Conservation (phyloP, 64 coral and sea anemone genomes). For the Montipora capricornis region DNA sequence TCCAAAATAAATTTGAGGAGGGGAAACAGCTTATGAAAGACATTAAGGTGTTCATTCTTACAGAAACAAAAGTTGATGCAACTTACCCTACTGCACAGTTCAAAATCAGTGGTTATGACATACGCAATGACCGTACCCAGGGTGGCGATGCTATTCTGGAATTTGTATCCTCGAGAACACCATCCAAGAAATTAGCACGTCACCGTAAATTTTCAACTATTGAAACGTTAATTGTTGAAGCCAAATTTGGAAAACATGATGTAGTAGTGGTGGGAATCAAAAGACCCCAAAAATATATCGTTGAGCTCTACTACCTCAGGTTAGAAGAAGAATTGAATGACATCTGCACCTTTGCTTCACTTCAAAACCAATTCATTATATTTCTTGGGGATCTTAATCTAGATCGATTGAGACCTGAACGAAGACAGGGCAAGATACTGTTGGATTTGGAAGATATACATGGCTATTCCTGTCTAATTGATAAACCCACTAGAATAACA, state of each 20-base stretch:
- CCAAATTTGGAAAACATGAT: conserved; percentile 23
- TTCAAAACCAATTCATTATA: conserved; percentile 9
- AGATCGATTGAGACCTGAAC: conserved; percentile 23
- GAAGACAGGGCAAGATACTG: conserved; percentile 13
- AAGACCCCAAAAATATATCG: neutral
- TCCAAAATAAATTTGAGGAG: neutral
- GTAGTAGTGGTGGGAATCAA: neutral
- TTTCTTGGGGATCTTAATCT: conserved; percentile 28
- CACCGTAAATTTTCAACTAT: conserved; percentile 11
- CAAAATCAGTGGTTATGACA: conserved; percentile 9
- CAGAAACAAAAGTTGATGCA: conserved; percentile 39
- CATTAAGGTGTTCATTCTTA: conserved; percentile 40
- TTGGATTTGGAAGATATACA: conserved; percentile 37
- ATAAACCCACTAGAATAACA: conserved; percentile 31
- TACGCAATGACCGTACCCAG: conserved; percentile 30
- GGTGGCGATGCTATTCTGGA: conserved; percentile 46
- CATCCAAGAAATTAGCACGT: conserved; percentile 34
- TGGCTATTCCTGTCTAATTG: conserved; percentile 3
- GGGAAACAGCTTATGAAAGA: neutral
- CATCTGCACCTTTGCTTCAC: neutral
- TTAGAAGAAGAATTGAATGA: neutral
- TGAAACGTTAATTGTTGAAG: conserved; percentile 5
- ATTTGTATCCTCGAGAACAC: conserved; percentile 25
- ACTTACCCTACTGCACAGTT: conserved; percentile 46
- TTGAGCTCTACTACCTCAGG: neutral